Evolutionary conservation across 1,140 invertebrate species (phyloP).

Genomic region (Drosophila santomea): DNA sequence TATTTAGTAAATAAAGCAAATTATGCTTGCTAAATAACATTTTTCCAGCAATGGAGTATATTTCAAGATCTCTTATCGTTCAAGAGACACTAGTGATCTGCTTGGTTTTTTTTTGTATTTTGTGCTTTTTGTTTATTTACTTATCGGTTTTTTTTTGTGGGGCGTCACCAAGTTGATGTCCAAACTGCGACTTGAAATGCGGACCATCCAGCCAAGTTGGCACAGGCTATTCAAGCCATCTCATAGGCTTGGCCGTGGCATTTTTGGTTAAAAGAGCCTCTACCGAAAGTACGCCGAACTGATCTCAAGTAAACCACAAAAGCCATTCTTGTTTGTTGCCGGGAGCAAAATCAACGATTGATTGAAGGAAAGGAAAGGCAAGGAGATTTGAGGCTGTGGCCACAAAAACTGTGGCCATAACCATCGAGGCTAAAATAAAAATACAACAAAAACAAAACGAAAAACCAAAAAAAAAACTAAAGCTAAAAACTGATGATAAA

Average conservation of each 20-base stretch:
- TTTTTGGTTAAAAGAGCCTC: slow-evolving; percentile 41
- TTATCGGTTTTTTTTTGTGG: slow-evolving; percentile 31
- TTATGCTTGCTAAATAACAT: neutral
- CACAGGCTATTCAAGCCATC: slow-evolving; percentile 15
- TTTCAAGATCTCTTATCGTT: neutral
- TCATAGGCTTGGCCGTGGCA: slow-evolving; percentile 42
- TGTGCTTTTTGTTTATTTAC: slow-evolving; percentile 20
- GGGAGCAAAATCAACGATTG: slow-evolving; percentile 76
- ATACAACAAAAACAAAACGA: neutral
- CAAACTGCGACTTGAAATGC: slow-evolving; percentile 32
- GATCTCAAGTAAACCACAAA: slow-evolving; percentile 36
- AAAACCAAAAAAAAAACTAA: neutral
- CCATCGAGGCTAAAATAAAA: no score
- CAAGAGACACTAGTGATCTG: slow-evolving; percentile 18
- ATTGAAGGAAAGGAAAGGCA: slow-evolving; percentile 64
- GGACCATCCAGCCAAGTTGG: slow-evolving; percentile 26
- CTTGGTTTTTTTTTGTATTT: neutral
- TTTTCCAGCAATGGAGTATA: neutral
- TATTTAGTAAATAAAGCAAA: no score
- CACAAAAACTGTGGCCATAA: neutral
- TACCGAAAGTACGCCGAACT: slow-evolving; percentile 16
- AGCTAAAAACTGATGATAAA: slow-evolving; percentile 2
- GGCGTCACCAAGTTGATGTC: slow-evolving; percentile 63
- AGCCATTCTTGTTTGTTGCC: slow-evolving; percentile 68
- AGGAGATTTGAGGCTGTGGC: neutral